Conservation (phyloP, 2,113 vertebrate species). For the Varanus salvator region DNA sequence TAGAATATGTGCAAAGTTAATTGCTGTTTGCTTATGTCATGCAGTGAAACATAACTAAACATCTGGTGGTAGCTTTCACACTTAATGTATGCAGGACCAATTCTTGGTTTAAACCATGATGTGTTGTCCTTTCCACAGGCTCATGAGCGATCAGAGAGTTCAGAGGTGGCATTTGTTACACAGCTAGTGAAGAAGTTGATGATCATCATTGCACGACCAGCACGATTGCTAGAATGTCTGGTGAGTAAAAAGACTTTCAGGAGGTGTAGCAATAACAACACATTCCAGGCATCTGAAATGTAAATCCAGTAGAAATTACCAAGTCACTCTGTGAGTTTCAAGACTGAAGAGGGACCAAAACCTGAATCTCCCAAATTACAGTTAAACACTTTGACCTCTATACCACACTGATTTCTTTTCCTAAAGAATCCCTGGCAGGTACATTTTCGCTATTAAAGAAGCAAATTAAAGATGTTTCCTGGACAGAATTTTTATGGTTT, state of each 20-base stretch:
- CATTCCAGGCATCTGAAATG: neutral
- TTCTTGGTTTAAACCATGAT: constrained; percentile 28
- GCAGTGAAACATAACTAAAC: neutral
- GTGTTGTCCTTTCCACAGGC: constrained; percentile 78
- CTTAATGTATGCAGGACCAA: accelerated
- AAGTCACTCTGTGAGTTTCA: neutral
- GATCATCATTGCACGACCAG: constrained; percentile 95
- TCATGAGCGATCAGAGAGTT: constrained; percentile 93
- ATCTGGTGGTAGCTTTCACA: neutral
- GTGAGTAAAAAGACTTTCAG: constrained; percentile 74
- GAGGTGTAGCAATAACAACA: neutral
- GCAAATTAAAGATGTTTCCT: neutral
- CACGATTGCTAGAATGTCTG: constrained; percentile 95
- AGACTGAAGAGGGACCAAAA: too few relatives aligned
- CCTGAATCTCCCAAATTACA: too few relatives aligned
- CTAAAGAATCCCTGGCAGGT: neutral
- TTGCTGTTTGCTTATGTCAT: neutral
- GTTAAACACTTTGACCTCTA: too few relatives aligned
- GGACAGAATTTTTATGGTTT: neutral
- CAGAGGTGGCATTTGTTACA: constrained; percentile 94
- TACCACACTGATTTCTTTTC: neutral
- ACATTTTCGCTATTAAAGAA: neutral
- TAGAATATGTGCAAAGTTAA: constrained; percentile 5
- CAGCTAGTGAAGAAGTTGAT: constrained; percentile 94
- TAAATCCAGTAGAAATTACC: neutral